Conservation (phyloP, 2,113 vertebrate species). For the Uria lomvia region DNA sequence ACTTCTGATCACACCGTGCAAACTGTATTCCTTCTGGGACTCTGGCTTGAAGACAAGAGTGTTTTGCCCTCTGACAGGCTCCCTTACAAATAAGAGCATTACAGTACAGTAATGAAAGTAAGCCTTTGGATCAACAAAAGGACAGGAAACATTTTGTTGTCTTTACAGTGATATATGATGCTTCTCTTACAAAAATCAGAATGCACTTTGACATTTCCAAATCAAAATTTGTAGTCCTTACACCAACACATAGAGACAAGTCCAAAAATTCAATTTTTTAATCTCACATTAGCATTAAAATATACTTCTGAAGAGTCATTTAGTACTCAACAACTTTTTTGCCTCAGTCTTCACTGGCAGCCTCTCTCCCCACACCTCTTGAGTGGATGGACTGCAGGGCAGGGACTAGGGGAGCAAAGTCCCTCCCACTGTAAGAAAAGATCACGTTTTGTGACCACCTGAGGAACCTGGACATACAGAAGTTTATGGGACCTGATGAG, state of each 20-base stretch:
- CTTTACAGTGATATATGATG: neutral
- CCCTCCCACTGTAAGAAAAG: too few relatives aligned
- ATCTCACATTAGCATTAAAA: neutral
- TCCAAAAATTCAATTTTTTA: neutral
- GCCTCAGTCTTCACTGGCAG: neutral
- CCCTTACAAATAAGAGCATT: neutral
- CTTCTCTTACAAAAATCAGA: neutral
- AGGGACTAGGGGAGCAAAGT: too few relatives aligned
- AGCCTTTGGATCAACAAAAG: neutral
- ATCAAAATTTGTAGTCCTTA: neutral
- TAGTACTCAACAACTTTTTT: neutral
- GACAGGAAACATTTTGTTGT: neutral
- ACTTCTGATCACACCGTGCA: neutral
- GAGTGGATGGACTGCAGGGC: too few relatives aligned
- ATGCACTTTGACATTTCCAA: neutral
- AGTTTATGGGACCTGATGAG: too few relatives aligned
- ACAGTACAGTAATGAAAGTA: neutral
- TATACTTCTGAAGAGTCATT: neutral
- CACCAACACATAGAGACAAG: neutral
- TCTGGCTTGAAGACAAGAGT: neutral
- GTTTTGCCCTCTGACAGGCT: neutral
- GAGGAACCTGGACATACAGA: too few relatives aligned
- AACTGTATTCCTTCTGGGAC: neutral
- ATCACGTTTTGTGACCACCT: too few relatives aligned
- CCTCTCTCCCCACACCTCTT: neutral